A percentile compares a stretch with the other conserved stretches of the same genome.
Evolutionary conservation across 2,113 vertebrate genomes (phyloP).

Genomic region (Eulemur rufifrons): DNA sequence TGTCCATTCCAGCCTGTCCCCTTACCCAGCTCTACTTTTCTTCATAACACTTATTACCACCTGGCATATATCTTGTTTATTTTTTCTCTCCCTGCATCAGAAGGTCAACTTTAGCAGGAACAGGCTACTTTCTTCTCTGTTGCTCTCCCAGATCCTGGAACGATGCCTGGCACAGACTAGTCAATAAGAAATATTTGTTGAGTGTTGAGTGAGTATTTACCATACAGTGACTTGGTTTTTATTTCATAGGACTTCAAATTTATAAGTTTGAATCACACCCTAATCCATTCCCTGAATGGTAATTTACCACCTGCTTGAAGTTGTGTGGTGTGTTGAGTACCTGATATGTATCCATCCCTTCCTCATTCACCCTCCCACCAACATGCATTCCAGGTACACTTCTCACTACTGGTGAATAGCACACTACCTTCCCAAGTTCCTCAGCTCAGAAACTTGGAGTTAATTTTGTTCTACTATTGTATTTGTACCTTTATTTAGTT

Average conservation of each 20-base stretch:
- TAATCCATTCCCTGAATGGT: background rate
- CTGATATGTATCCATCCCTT: background rate
- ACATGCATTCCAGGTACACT: background rate
- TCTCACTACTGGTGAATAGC: background rate
- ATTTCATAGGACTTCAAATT: background rate
- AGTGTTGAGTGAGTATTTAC: background rate
- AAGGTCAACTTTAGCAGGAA: background rate
- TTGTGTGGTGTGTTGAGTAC: background rate
- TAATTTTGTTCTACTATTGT: background rate
- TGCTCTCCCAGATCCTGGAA: background rate
- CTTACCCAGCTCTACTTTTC: background rate
- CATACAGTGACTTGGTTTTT: background rate
- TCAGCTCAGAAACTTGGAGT: background rate
- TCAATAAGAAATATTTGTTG: background rate
- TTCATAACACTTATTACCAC: background rate
- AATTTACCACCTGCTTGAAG: background rate
- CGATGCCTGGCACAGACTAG: background rate
- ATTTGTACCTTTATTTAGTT: background rate
- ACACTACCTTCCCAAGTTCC: background rate
- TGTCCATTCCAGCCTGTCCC: background rate
- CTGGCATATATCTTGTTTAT: background rate
- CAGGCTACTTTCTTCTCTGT: background rate
- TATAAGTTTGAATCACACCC: background rate
- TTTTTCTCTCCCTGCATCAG: background rate
- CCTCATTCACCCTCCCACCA: accelerated